phyloP scores from a whole-genome alignment of 2,797 vertebrate genomes.

The Xerus rutilus region DNA sequence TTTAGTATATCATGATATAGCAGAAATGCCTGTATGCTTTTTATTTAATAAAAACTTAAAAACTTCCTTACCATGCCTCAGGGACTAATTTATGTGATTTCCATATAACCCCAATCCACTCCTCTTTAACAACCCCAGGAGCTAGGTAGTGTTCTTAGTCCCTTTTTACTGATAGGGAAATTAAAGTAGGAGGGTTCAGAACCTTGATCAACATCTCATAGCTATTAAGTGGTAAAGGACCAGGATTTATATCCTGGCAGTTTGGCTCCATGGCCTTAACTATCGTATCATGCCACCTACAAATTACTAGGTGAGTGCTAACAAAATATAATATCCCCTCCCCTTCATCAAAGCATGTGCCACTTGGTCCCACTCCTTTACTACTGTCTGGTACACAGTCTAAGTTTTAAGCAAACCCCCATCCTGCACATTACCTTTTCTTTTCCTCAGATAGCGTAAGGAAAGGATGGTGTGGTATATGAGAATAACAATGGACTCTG shows the following conservation, averaged over 20 bases:
- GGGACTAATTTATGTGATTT: background rate
- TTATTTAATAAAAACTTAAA: slow-evolving; percentile 1
- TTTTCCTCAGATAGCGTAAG: background rate
- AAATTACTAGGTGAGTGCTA: background rate
- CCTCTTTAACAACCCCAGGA: background rate
- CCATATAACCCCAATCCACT: background rate
- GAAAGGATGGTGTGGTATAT: background rate
- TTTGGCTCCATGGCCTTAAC: background rate
- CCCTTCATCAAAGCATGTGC: background rate
- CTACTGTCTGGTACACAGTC: background rate
- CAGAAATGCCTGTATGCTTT: background rate
- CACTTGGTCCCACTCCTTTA: background rate
- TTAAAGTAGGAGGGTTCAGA: background rate
- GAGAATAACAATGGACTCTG: slow-evolving; percentile 43
- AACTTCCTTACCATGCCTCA: background rate
- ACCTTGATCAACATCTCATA: background rate
- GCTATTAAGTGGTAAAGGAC: background rate
- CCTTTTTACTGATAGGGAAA: background rate
- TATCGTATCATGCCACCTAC: background rate
- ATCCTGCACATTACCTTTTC: background rate
- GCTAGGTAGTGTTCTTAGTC: background rate
- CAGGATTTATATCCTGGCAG: background rate
- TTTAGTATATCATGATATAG: background rate
- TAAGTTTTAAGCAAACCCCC: background rate
- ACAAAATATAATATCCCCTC: background rate